Evolutionary conservation across 2,888 invertebrate species (phyloP).

Genomic region (Caenorhabditis sulstoni): DNA sequence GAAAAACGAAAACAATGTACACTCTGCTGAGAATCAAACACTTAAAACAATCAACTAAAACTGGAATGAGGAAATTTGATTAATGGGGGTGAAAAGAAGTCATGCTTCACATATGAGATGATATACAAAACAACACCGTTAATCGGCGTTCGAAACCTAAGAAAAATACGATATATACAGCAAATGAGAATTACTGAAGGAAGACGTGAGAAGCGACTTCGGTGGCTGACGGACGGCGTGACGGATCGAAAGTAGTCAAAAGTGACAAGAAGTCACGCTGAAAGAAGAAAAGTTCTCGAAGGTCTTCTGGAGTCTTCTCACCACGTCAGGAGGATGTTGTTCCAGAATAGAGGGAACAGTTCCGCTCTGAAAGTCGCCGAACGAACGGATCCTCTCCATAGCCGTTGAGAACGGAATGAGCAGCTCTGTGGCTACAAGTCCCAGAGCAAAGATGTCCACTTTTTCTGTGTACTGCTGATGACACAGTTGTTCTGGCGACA

Average conservation of each 20-base stretch:
- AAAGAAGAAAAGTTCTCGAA: conserved; percentile 5
- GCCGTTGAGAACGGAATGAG: conserved; percentile 92
- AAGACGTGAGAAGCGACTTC: conserved; percentile 44
- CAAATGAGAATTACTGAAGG: conserved; percentile 23
- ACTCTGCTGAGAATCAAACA: not conserved
- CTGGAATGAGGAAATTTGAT: conserved; percentile 9
- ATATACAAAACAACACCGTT: conserved; percentile 11
- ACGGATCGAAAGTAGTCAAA: conserved; percentile 62
- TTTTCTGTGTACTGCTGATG: conserved; percentile 82
- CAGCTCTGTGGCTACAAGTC: conserved; percentile 92
- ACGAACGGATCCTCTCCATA: conserved; percentile 86
- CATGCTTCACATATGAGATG: conserved; percentile 47
- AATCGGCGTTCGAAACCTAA: not conserved
- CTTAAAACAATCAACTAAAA: conserved; percentile 12
- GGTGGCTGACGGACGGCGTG: conserved; percentile 56
- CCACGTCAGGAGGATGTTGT: conserved; percentile 31
- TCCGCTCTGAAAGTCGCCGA: conserved; percentile 57
- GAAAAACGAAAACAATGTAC: conserved; percentile 1
- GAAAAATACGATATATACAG: conserved; percentile 32
- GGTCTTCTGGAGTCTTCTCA: conserved; percentile 1
- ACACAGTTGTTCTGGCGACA: conserved; percentile 93
- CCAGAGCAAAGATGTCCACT: conserved; percentile 83
- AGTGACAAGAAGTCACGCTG: conserved; percentile 64
- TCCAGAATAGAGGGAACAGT: conserved; percentile 50
- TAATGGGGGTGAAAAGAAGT: conserved; percentile 11